phyloP scores from a whole-genome alignment of 1,140 invertebrate species.

The Mizuhopecten yessoensis region DNA sequence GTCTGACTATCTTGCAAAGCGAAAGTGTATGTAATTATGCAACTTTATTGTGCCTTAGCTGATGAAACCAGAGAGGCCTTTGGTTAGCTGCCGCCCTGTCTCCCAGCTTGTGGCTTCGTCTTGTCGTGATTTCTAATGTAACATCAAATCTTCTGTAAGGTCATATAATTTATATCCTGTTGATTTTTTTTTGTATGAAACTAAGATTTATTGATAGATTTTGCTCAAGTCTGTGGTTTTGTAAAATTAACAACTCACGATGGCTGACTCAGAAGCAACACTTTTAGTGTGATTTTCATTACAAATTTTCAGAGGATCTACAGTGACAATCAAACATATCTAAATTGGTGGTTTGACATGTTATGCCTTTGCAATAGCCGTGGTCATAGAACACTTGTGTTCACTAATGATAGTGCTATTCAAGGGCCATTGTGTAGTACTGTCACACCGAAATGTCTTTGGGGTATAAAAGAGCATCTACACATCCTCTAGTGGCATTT shows the following conservation, averaged over 20 bases:
- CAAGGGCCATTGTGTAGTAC: not conserved
- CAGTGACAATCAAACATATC: not conserved
- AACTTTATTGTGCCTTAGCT: not conserved
- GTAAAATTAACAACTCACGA: not conserved
- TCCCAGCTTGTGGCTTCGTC: not conserved
- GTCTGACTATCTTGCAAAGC: slow-evolving; percentile 13
- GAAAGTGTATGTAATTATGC: slow-evolving; percentile 13
- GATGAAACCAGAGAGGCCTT: not conserved
- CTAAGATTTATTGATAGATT: not conserved
- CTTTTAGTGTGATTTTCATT: not conserved
- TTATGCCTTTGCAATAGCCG: not conserved
- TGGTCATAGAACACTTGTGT: not conserved
- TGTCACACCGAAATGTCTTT: not conserved
- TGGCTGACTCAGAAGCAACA: not conserved
- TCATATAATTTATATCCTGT: not conserved
- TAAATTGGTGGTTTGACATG: not conserved
- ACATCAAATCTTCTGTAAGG: not conserved
- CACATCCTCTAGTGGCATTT: too few species aligned
- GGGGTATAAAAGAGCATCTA: too few species aligned
- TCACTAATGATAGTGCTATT: not conserved
- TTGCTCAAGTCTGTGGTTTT: not conserved
- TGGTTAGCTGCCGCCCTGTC: not conserved
- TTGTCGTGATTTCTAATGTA: not conserved
- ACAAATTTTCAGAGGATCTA: not conserved
- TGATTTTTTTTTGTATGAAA: not conserved